Evolutionary conservation across 2,113 vertebrate genomes (phyloP), one percentile per base, ranked within the genome.

Genomic region (Zapornia atra): DNA sequence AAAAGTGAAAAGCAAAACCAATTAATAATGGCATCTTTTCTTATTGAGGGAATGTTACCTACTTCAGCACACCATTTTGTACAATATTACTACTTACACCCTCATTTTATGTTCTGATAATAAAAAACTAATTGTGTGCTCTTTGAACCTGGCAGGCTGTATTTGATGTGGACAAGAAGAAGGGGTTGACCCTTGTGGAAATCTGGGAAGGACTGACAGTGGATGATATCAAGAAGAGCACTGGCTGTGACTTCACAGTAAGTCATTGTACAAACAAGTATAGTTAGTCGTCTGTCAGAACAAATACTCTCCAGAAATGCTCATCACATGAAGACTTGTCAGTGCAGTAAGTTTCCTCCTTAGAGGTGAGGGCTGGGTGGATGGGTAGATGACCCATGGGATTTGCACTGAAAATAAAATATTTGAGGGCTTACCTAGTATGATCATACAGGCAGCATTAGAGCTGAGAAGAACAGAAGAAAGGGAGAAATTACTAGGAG

Each of bases 121-220:
- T 77, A 66, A 76, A 88, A 73, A 42, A 50, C 4, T 13, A 26
- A 63, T 85, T 65, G 3, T 36, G 10, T 73, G 36, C 70, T 91
- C 60, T 83, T 96, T 96, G 31, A 86, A 82, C 69, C 65, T 70
- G 10, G 36, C 94, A 99, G 99, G 99, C 99, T 19, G 99, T 99
- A 78, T 99, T 99, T 98, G 99, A 99, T 50, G 99, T 99, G 93
- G 98, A 99, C 97, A 98, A 97, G 94, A 98, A 98, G 80, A 99
- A 98, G 79, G 99, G 99, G 26, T 97, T 99, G 95, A 99, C 98
- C 25, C 98, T 99, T 92, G 98, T 99, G 60, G 99, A 99, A 97
- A 97, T 99, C 81, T 99, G 98, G 98, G 99, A 99, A 97, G 99
- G 98, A 38, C 97, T 99, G 85, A 98, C 98, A 13, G 98, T 99